phyloP scores from a whole-genome alignment of 2,888 invertebrate genomes.

The Xanthostigma xanthostigma region DNA sequence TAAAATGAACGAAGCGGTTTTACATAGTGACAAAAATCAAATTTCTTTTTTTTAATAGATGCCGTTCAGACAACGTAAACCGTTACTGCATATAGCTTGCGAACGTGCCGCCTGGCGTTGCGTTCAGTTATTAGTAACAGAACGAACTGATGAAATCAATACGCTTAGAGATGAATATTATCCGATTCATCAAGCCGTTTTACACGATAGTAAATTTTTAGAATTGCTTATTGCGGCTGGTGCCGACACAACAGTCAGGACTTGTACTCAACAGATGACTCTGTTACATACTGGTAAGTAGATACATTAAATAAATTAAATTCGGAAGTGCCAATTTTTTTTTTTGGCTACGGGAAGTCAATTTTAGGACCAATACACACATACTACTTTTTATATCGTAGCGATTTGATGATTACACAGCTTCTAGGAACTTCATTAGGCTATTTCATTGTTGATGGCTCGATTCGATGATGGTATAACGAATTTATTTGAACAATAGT shows the following conservation, averaged over 20 bases:
- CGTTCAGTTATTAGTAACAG: constrained; percentile 48
- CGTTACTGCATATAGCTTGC: constrained; percentile 51
- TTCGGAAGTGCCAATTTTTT: too few relatives aligned
- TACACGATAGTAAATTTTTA: constrained; percentile 54
- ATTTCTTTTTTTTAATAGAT: constrained; percentile 18
- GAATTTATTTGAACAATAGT: too few relatives aligned
- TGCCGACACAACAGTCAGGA: constrained; percentile 53
- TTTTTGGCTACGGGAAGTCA: too few relatives aligned
- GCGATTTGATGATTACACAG: too few relatives aligned
- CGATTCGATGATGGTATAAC: too few relatives aligned
- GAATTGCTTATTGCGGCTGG: constrained; percentile 48
- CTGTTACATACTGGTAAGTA: constrained; percentile 42
- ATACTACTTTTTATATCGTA: too few relatives aligned
- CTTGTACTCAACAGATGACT: constrained; percentile 58
- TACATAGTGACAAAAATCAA: too few relatives aligned
- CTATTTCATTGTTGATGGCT: too few relatives aligned
- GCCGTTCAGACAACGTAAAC: constrained; percentile 40
- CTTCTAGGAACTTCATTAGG: too few relatives aligned
- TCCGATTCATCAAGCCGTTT: constrained; percentile 61
- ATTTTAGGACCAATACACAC: too few relatives aligned
- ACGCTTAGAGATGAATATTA: constrained; percentile 59
- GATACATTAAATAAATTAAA: background rate
- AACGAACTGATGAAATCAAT: constrained; percentile 52
- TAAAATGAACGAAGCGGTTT: too few relatives aligned
- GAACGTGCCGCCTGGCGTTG: constrained; percentile 58